Evolutionary conservation across 2,113 vertebrate species (phyloP).

Genomic region (Osmerus eperlanus): DNA sequence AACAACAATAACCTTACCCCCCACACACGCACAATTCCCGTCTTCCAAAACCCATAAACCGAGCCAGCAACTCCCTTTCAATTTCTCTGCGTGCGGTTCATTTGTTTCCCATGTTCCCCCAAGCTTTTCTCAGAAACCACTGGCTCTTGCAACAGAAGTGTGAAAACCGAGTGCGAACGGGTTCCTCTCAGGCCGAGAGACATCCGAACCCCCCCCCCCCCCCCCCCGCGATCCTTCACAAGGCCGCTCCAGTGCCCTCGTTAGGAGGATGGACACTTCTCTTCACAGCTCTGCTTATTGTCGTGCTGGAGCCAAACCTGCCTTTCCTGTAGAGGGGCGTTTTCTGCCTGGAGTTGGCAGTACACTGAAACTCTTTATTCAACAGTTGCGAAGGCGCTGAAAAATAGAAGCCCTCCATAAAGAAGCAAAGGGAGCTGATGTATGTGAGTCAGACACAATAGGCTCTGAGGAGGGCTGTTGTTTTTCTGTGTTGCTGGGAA

Average conservation of each 20-base stretch:
- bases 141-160: slow-evolving; percentile 3
- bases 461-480: slow-evolving; percentile 12
- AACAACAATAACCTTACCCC: slow-evolving; percentile 17
- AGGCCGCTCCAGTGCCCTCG: slow-evolving; percentile 59
- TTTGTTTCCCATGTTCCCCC: slow-evolving; percentile 12
- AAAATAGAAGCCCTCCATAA: slow-evolving; percentile 18
- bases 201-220: slow-evolving; percentile 25
- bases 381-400: slow-evolving; percentile 16
- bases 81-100: slow-evolving; percentile 1
- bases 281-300: slow-evolving; percentile 34
- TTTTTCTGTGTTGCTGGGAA: slow-evolving; percentile 39
- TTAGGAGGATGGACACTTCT: slow-evolving; percentile 12
- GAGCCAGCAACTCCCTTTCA: slow-evolving; percentile 5
- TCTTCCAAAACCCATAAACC: no score
- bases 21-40: background rate
- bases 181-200: slow-evolving; percentile 41
- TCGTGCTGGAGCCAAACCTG: slow-evolving; percentile 31
- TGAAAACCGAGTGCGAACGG: slow-evolving; percentile 31
- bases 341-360: slow-evolving; percentile 43
- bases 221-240: slow-evolving; percentile 44
- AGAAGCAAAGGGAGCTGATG: slow-evolving; percentile 46
- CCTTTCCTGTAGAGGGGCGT: slow-evolving; percentile 14
- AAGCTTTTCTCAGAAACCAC: slow-evolving; percentile 41
- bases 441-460: slow-evolving; percentile 37
- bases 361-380: slow-evolving; percentile 10